Evolutionary conservation across 2,888 invertebrate species (phyloP), one percentile per base, ranked within the genome.

Genomic region (Heliconius ethilla): DNA sequence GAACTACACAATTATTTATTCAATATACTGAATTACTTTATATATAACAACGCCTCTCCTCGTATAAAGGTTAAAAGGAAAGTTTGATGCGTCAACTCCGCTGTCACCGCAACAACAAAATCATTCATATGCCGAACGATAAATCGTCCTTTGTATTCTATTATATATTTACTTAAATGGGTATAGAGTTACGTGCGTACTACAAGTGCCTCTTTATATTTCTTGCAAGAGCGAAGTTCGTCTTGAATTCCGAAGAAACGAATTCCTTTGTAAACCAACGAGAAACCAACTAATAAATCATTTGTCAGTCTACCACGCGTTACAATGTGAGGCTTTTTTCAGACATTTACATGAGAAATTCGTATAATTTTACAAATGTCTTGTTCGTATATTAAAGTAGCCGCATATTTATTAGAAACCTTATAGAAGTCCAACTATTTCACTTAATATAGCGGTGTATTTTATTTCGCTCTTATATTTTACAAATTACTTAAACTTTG

Each of bases 251-350:
- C 66, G 6, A 76, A 79, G 69, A 45, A 75, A 81, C 77, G 63
- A 78, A 81, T 78, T 81, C 79, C 75, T 76, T 81, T 78, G 75
- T 75, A 70, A 76, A 69, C 78, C 70, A 51, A 79, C 77, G 76
- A 75, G 67, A 75, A 78, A 73, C 80, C 76, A 77, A 67, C 76
- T 75, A 59, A 79, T 81, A 81, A 73, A 79, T 79, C 81, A 81
- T 78, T 78, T 78, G 79, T 78, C 76, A 75, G 62, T 63, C 45
- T 55, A 75, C 63, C 76, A 76, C 78, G 74, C 76, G 76, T 76
- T 70, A 76, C 77, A 81, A 79, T 79, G 79, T 78, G 70, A 27
- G 70, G 76, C 66, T 77, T 77, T 76, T 67, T 78, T 75, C 78
- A 72, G 70, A 70, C 69, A 72, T 77, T 72, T 76, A 70, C 66